Conservation (phyloP, 2,888 invertebrate genomes). For the Spodoptera exigua region DNA sequence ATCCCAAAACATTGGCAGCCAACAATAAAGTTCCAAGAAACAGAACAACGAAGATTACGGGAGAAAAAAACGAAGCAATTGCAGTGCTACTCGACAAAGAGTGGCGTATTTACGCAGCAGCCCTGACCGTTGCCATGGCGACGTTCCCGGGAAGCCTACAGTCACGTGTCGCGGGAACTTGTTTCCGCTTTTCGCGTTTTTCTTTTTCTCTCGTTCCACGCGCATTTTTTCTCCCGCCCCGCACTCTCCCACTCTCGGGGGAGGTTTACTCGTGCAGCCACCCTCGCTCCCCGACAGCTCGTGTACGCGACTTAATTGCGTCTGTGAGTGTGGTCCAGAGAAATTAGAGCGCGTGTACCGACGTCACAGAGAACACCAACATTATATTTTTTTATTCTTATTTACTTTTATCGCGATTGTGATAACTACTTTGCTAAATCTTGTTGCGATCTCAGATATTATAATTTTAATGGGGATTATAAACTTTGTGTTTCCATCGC, state of each 20-base stretch:
- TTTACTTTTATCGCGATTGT: slow-evolving; percentile 2
- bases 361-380: slow-evolving; percentile 67
- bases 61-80: slow-evolving; percentile 40
- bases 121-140: slow-evolving; percentile 79
- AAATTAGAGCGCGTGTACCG: slow-evolving; percentile 84
- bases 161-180: slow-evolving; percentile 88
- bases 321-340: slow-evolving; percentile 89
- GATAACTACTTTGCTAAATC: slow-evolving; percentile 4
- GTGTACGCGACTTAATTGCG: slow-evolving; percentile 89
- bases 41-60: slow-evolving; percentile 30
- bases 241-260: slow-evolving; percentile 56
- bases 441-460: slow-evolving; percentile 7
- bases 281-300: slow-evolving; percentile 74
- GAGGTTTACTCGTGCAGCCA: slow-evolving; percentile 64
- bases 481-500: no score
- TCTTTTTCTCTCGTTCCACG: slow-evolving; percentile 81
- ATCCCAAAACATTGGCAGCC: not conserved
- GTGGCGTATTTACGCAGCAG: slow-evolving; percentile 55
- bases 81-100: slow-evolving; percentile 31
- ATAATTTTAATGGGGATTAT: no score
- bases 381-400: slow-evolving; percentile 16
- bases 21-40: slow-evolving; percentile 23
- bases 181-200: slow-evolving; percentile 86
- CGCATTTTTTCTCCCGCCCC: slow-evolving; percentile 79
- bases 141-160: slow-evolving; percentile 86